Percentiles rank a stretch among this genome's conserved stretches.
Conservation (phyloP, 2,113 vertebrate species). For the Australoheros scitulus region DNA sequence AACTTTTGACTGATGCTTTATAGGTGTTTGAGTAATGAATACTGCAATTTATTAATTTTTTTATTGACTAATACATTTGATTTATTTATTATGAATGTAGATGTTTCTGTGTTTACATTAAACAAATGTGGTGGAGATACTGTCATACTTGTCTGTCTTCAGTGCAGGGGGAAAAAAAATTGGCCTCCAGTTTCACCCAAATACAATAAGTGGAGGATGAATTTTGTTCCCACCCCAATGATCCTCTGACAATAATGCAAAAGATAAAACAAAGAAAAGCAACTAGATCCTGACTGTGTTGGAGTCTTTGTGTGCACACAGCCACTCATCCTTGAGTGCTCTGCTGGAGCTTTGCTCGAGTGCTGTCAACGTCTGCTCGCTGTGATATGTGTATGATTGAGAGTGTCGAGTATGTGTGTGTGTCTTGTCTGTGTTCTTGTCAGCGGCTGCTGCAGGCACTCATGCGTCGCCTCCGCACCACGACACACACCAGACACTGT, state of each 20-base stretch:
- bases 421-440: constrained; percentile 72
- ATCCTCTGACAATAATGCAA: constrained; percentile 44
- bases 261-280: constrained; percentile 76
- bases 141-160: constrained; percentile 13
- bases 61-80: background rate
- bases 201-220: constrained; percentile 31
- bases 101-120: constrained; percentile 1
- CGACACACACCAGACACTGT: constrained; percentile 80
- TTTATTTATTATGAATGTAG: background rate
- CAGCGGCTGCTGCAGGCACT: constrained; percentile 77
- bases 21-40: background rate
- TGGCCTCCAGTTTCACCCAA: constrained; percentile 15
- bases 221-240: constrained; percentile 28
- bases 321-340: constrained; percentile 73
- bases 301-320: constrained; percentile 47
- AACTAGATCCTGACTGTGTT: constrained; percentile 39
- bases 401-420: constrained; percentile 63
- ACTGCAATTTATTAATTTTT: background rate
- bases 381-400: constrained; percentile 77
- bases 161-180: background rate
- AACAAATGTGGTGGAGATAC: background rate
- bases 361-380: constrained; percentile 73
- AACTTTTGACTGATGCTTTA: background rate
- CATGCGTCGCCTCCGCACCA: constrained; percentile 80
- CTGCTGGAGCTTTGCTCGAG: constrained; percentile 70